Conservation (phyloP, 2,113 vertebrate genomes). For the Coturnix japonica region DNA sequence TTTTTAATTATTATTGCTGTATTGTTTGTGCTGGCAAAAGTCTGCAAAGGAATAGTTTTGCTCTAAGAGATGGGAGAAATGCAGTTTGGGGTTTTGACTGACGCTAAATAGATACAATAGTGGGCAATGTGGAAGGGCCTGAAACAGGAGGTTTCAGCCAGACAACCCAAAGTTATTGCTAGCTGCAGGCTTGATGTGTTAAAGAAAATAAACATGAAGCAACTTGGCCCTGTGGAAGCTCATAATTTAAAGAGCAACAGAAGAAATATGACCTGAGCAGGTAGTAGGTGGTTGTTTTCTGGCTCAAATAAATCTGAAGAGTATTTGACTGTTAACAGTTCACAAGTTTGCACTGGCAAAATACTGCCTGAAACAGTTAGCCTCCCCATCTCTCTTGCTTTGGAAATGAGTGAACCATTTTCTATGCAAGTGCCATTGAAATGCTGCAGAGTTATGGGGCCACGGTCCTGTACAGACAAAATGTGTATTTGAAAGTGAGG, state of each 20-base stretch:
- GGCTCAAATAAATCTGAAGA: conserved; percentile 65
- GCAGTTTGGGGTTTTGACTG: conserved; percentile 48
- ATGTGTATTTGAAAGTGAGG: background rate
- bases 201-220: conserved; percentile 64
- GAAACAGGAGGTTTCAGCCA: conserved; percentile 59
- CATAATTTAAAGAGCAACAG: conserved; percentile 52
- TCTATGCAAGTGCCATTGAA: conserved; percentile 21
- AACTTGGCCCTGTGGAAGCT: conserved; percentile 42
- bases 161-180: conserved; percentile 37
- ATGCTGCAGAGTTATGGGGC: background rate
- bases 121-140: conserved; percentile 34
- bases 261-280: conserved; percentile 54
- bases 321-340: conserved; percentile 40
- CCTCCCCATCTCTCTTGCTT: background rate
- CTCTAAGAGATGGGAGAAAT: conserved; percentile 45
- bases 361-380: conserved; percentile 54
- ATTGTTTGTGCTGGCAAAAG: conserved; percentile 67
- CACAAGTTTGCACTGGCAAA: conserved; percentile 46
- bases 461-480: background rate
- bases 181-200: conserved; percentile 60
- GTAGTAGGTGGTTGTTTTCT: conserved; percentile 55
- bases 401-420: conserved; percentile 3
- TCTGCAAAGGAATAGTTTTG: conserved; percentile 48
- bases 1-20: conserved; percentile 49
- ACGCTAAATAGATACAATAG: conserved; percentile 2